phyloP scores from a whole-genome alignment of 2,797 vertebrate species.

The Paguma larvata region DNA sequence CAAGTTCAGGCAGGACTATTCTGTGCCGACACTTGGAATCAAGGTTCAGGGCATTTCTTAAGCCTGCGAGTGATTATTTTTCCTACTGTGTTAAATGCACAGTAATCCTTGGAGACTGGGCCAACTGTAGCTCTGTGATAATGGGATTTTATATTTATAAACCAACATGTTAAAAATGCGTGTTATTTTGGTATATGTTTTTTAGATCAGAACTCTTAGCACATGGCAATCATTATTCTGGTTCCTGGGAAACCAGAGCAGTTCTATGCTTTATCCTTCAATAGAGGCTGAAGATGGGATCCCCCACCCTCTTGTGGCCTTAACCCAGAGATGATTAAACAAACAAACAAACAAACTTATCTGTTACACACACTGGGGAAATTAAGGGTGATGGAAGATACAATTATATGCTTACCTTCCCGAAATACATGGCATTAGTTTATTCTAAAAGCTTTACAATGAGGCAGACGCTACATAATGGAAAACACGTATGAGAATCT shows the following conservation, averaged over 20 bases:
- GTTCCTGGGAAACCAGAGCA: conserved; percentile 19
- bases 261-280: neutral
- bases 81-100: conserved; percentile 76
- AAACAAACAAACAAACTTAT: neutral
- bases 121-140: conserved; percentile 78
- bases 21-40: conserved; percentile 42
- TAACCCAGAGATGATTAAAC: neutral
- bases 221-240: conserved; percentile 38
- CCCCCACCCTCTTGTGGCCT: neutral
- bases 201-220: conserved; percentile 64
- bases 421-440: neutral
- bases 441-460: neutral
- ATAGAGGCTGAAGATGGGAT: neutral
- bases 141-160: conserved; percentile 82
- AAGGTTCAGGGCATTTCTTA: conserved; percentile 69
- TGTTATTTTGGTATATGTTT: conserved; percentile 72
- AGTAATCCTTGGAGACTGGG: conserved; percentile 66
- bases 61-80: conserved; percentile 64
- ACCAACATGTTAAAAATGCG: conserved; percentile 69
- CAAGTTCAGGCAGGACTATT: conserved; percentile 45
- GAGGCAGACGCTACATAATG: neutral
- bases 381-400: neutral
- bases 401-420: neutral
- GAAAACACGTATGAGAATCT: neutral
- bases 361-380: neutral